A percentile compares a stretch with the other conserved stretches of the same genome.
These are phyloP conservation scores for Globodera ellingtonae DNA, from an alignment of 1,140 invertebrate genomes.

Conservation along the genomic window DNA sequence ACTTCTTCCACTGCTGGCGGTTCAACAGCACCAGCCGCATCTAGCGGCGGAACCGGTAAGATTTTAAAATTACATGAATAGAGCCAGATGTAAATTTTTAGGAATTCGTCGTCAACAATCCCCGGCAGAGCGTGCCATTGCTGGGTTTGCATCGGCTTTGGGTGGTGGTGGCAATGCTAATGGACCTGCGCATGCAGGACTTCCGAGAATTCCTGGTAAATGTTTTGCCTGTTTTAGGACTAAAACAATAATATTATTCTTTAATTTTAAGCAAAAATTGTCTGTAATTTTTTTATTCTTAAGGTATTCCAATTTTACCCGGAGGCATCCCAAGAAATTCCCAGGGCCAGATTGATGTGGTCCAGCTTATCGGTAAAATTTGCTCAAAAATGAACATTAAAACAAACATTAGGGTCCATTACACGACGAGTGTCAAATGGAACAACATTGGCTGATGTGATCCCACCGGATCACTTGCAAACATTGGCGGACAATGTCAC, in stretches of 20 bases:
- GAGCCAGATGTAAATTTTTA: neutral
- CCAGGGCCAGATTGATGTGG: conserved; percentile 65
- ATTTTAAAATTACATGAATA: neutral
- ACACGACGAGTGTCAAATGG: conserved; percentile 65
- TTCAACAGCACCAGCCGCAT: conserved; percentile 16
- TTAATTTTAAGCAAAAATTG: no score
- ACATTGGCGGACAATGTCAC: conserved; percentile 53
- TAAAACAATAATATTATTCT: neutral
- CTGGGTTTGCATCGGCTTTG: conserved; percentile 61
- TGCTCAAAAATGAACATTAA: neutral
- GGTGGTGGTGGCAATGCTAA: conserved; percentile 57
- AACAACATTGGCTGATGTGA: conserved; percentile 63
- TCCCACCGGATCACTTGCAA: conserved; percentile 65
- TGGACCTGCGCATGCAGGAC: conserved; percentile 58
- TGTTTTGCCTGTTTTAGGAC: no score
- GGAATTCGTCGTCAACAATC: conserved; percentile 62
- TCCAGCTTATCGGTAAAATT: conserved; percentile 57
- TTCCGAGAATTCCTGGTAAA: conserved; percentile 53
- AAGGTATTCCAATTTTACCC: conserved; percentile 62
- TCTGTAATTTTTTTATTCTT: conserved; percentile 8
- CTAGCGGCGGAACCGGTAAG: conserved; percentile 1
- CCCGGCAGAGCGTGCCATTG: conserved; percentile 58
- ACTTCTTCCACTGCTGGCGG: conserved; percentile 27
- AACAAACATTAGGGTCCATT: conserved; percentile 51
- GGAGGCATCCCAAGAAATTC: conserved; percentile 64